Conservation (phyloP, 2,888 invertebrate genomes). For the Lamellibrachia columna region DNA sequence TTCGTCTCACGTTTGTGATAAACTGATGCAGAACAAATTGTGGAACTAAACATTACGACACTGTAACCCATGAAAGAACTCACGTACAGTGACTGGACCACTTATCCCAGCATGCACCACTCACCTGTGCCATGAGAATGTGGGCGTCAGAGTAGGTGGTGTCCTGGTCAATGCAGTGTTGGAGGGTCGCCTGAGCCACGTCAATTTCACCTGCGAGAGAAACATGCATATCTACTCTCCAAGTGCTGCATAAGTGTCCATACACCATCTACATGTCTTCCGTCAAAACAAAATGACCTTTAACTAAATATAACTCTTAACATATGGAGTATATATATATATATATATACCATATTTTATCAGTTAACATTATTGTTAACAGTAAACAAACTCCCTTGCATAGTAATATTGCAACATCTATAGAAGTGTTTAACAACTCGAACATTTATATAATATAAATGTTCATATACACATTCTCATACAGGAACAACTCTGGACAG, state of each 20-base stretch:
- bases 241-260: not conserved
- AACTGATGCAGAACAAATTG: too few relatives aligned
- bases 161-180: slow-evolving; percentile 79
- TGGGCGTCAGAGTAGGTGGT: slow-evolving; percentile 85
- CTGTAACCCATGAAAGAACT: too few relatives aligned
- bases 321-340: not conserved
- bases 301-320: not conserved
- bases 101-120: slow-evolving; percentile 17
- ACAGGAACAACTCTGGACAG: too few relatives aligned
- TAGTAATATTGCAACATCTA: too few relatives aligned
- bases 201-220: slow-evolving; percentile 74
- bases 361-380: too few relatives aligned
- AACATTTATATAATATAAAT: not conserved
- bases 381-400: too few relatives aligned
- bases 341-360: too few relatives aligned
- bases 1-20: too few relatives aligned
- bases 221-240: not conserved
- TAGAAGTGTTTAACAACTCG: too few relatives aligned
- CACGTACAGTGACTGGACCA: not conserved
- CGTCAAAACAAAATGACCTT: not conserved
- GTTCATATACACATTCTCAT: not conserved
- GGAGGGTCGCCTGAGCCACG: slow-evolving; percentile 77
- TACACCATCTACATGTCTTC: not conserved
- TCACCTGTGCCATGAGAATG: slow-evolving; percentile 77
- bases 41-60: not conserved